Percentiles rank a stretch among this genome's conserved stretches.
phyloP scores from a whole-genome alignment of 2,888 invertebrate species.

The Cosmia trapezina region DNA sequence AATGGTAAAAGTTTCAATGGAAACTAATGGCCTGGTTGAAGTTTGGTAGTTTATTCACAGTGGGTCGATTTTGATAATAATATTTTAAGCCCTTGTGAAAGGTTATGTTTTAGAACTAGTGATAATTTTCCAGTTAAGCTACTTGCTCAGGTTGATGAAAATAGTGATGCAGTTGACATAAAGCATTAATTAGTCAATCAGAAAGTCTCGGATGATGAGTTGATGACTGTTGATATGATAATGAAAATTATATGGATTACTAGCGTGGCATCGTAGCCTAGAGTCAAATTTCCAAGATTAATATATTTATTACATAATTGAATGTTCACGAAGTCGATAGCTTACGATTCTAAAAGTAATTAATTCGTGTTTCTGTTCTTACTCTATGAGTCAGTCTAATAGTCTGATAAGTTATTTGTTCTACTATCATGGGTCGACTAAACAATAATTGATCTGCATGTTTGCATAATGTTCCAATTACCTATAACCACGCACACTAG shows the following conservation, averaged over 20 bases:
- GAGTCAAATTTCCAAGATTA: neutral
- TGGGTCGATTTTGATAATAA: neutral
- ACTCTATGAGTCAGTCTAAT: neutral
- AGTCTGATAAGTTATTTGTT: neutral
- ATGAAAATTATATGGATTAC: neutral
- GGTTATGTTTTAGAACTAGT: neutral
- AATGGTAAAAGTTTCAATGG: slow-evolving; percentile 26
- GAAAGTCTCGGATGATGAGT: neutral
- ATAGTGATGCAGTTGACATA: neutral
- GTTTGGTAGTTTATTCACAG: neutral
- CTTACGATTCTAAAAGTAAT: neutral
- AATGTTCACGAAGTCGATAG: neutral
- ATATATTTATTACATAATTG: too few species aligned
- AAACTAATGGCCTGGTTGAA: neutral
- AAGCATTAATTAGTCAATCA: neutral
- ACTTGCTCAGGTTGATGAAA: neutral
- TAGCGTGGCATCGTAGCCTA: neutral
- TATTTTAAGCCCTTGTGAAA: neutral
- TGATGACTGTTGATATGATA: neutral
- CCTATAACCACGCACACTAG: neutral
- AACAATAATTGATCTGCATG: neutral
- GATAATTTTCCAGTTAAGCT: neutral
- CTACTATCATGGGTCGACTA: neutral
- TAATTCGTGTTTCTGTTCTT: neutral
- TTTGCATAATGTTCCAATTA: neutral